phyloP scores from a whole-genome alignment of 2,888 invertebrate genomes.

The Eristalinus aeneus region DNA sequence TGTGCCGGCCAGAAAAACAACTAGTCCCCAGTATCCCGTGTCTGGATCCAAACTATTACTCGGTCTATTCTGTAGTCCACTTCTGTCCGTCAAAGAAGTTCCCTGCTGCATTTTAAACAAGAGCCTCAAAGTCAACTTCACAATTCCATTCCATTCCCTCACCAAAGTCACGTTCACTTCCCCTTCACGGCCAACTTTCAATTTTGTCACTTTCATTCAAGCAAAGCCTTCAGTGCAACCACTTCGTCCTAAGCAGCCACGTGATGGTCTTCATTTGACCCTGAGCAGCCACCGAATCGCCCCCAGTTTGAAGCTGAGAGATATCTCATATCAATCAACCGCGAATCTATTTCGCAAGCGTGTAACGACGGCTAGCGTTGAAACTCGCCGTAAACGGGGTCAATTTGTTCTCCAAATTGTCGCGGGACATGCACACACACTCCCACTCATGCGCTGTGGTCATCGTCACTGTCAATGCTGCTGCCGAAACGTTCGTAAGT shows the following conservation, averaged over 20 bases:
- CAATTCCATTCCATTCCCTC: neutral
- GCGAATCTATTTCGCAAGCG: neutral
- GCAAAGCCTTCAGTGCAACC: neutral
- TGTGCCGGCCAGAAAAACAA: too few relatives aligned
- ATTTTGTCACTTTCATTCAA: neutral
- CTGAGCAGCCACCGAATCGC: neutral
- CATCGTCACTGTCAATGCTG: neutral
- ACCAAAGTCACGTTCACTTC: neutral
- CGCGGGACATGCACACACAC: conserved; percentile 6
- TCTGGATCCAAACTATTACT: too few relatives aligned
- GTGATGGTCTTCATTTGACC: too few relatives aligned
- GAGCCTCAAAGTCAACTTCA: neutral
- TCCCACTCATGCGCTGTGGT: neutral
- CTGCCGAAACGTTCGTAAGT: neutral
- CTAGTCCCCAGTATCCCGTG: too few relatives aligned
- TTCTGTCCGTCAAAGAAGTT: neutral
- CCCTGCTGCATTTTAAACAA: neutral
- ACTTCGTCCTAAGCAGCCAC: too few relatives aligned
- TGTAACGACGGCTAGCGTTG: neutral
- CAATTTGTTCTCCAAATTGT: conserved; percentile 30
- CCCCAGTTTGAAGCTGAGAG: neutral
- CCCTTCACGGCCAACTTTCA: neutral
- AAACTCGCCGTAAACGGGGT: neutral
- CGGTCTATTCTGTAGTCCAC: neutral
- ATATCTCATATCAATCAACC: neutral